phyloP scores from a whole-genome alignment of 2,113 vertebrate species.

The Tachycineta bicolor region DNA sequence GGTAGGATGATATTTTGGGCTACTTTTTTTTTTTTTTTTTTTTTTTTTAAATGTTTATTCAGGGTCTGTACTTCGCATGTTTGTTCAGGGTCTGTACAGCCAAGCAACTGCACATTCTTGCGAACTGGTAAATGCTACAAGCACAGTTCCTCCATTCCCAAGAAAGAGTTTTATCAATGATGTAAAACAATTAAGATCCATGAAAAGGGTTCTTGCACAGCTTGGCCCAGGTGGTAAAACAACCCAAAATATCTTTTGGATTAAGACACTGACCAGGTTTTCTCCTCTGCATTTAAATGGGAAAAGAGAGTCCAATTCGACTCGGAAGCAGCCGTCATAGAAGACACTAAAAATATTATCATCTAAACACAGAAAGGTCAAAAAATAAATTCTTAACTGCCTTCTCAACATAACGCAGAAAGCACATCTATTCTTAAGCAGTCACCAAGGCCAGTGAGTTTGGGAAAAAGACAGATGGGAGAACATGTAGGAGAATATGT shows the following conservation, averaged over 20 bases:
- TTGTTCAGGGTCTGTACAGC: background rate
- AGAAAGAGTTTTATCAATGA: background rate
- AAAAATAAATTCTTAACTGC: constrained; percentile 55
- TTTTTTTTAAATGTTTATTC: background rate
- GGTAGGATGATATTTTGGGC: background rate
- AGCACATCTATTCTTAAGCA: constrained; percentile 45
- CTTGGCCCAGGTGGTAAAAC: background rate
- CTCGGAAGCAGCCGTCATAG: background rate
- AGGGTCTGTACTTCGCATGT: background rate
- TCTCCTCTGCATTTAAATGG: background rate
- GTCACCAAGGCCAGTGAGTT: constrained; percentile 30
- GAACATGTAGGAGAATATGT: constrained; percentile 31
- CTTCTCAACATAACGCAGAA: background rate
- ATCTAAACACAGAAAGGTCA: constrained; percentile 45
- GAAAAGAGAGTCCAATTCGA: background rate
- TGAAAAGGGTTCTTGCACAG: background rate
- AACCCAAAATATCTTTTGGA: background rate
- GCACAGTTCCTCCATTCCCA: background rate
- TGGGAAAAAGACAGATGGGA: constrained; percentile 48
- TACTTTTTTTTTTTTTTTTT: background rate
- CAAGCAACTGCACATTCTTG: background rate
- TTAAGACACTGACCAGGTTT: background rate
- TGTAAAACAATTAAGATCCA: background rate
- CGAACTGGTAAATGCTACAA: background rate
- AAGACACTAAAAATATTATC: constrained; percentile 40